Evolutionary conservation across 2,888 invertebrate genomes (phyloP).

Genomic region (Drosophila borealis): DNA sequence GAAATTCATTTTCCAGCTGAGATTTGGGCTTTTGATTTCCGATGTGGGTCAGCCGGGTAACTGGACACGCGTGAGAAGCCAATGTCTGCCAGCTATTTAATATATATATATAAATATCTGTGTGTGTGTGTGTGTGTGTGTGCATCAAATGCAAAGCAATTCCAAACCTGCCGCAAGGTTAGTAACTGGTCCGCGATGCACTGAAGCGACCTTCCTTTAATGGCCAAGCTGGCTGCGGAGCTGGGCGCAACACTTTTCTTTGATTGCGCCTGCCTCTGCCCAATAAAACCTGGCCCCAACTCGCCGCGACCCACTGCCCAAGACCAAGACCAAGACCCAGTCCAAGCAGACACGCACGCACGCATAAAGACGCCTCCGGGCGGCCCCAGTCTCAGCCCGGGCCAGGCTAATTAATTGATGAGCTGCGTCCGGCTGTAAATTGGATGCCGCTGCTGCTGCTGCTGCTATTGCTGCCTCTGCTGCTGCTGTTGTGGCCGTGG

Average conservation of each 20-base stretch:
- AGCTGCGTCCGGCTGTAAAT: slow-evolving; percentile 71
- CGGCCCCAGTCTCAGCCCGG: slow-evolving; percentile 7
- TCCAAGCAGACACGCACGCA: slow-evolving; percentile 46
- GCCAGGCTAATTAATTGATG: slow-evolving; percentile 72
- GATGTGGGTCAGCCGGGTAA: slow-evolving; percentile 70
- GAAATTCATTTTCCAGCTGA: slow-evolving; percentile 60
- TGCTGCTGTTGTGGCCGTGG: slow-evolving; percentile 36
- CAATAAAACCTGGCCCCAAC: slow-evolving; percentile 38
- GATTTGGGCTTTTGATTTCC: slow-evolving; percentile 30
- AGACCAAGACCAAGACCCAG: slow-evolving; percentile 24
- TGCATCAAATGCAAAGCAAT: slow-evolving; percentile 20
- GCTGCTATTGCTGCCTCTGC: no score
- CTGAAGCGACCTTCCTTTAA: slow-evolving; percentile 73
- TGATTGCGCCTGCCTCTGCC: slow-evolving; percentile 56
- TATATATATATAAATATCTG: neutral
- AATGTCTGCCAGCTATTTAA: slow-evolving; percentile 14
- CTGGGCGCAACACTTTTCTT: slow-evolving; percentile 56
- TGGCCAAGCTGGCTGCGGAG: slow-evolving; percentile 29
- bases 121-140: no score
- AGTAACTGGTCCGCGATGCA: slow-evolving; percentile 41
- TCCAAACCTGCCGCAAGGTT: slow-evolving; percentile 58
- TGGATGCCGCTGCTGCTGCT: slow-evolving; percentile 11
- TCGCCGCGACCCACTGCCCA: slow-evolving; percentile 59
- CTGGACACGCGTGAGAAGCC: slow-evolving; percentile 69
- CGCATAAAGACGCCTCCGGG: slow-evolving; percentile 39